Evolutionary conservation across 2,888 invertebrate species (phyloP).

Genomic region (Pteria penguin): DNA sequence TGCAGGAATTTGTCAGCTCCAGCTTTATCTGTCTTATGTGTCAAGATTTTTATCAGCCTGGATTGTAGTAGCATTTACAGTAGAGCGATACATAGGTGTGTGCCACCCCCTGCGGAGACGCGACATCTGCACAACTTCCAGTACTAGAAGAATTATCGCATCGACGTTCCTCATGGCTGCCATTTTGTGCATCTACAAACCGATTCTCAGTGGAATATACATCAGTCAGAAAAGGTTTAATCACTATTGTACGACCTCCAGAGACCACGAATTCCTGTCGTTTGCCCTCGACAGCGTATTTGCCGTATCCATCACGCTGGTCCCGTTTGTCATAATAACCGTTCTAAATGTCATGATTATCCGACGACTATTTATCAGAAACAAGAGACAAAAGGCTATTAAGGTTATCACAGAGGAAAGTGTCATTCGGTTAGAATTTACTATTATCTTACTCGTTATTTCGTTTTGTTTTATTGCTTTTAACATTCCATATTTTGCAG

Average conservation of each 20-base stretch:
- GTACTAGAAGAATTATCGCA: slow-evolving; percentile 62
- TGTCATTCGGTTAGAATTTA: slow-evolving; percentile 73
- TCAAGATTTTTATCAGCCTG: slow-evolving; percentile 76
- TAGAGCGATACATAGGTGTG: slow-evolving; percentile 76
- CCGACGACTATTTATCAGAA: slow-evolving; percentile 54
- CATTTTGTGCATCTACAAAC: slow-evolving; percentile 71
- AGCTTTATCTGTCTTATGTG: slow-evolving; percentile 85
- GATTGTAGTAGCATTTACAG: slow-evolving; percentile 76
- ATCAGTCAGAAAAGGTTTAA: slow-evolving; percentile 35
- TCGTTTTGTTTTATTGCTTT: slow-evolving; percentile 75
- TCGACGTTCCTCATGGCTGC: slow-evolving; percentile 56
- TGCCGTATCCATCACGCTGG: slow-evolving; percentile 65
- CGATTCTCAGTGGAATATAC: slow-evolving; percentile 66
- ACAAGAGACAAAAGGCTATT: slow-evolving; percentile 48
- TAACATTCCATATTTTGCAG: slow-evolving; percentile 74
- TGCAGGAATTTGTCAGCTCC: slow-evolving; percentile 83
- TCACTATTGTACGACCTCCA: slow-evolving; percentile 59
- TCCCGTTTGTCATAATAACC: slow-evolving; percentile 70
- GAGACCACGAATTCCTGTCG: slow-evolving; percentile 50
- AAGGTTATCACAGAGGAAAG: slow-evolving; percentile 66
- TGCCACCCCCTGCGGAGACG: slow-evolving; percentile 73
- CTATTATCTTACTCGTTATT: slow-evolving; percentile 73
- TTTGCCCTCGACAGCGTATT: slow-evolving; percentile 70
- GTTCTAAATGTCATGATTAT: slow-evolving; percentile 69
- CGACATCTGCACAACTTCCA: slow-evolving; percentile 62